Evolutionary conservation across 2,888 invertebrate species (phyloP).

Genomic region (Lathronympha strigana): DNA sequence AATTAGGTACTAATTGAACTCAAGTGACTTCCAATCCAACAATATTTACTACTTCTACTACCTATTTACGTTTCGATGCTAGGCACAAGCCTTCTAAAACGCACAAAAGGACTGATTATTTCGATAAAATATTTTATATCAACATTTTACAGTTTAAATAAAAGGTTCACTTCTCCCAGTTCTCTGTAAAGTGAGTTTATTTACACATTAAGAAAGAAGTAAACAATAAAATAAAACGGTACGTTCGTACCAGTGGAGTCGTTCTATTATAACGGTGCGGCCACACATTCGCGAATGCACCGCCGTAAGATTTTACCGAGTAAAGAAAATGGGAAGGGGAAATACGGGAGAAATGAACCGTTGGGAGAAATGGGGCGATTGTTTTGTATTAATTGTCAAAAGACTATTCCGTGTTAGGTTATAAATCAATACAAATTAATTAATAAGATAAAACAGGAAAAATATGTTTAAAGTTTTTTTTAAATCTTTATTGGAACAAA

Average conservation of each 20-base stretch:
- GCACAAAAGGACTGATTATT: too few species aligned
- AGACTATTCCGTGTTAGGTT: not conserved
- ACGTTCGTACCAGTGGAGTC: not conserved
- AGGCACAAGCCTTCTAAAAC: too few species aligned
- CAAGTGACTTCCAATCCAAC: too few species aligned
- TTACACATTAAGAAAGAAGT: not conserved
- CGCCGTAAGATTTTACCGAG: conserved; percentile 2
- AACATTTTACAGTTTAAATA: not conserved
- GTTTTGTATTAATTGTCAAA: not conserved
- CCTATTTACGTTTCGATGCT: too few species aligned
- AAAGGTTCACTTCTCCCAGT: too few species aligned
- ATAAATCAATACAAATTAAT: not conserved
- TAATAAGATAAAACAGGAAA: too few species aligned
- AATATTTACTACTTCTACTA: too few species aligned
- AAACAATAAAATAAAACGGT: conserved; percentile 11
- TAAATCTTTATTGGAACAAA: too few species aligned
- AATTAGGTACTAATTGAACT: too few species aligned
- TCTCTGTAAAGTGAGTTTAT: too few species aligned
- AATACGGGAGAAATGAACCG: not conserved
- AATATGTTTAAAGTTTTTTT: too few species aligned
- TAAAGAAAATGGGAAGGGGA: conserved; percentile 7
- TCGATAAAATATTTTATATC: not conserved
- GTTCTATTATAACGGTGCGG: conserved; percentile 21
- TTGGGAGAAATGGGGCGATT: too few species aligned
- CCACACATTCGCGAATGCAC: conserved; percentile 5